Evolutionary conservation across 2,888 invertebrate genomes (phyloP).

Genomic region (Lysandra bellargus): DNA sequence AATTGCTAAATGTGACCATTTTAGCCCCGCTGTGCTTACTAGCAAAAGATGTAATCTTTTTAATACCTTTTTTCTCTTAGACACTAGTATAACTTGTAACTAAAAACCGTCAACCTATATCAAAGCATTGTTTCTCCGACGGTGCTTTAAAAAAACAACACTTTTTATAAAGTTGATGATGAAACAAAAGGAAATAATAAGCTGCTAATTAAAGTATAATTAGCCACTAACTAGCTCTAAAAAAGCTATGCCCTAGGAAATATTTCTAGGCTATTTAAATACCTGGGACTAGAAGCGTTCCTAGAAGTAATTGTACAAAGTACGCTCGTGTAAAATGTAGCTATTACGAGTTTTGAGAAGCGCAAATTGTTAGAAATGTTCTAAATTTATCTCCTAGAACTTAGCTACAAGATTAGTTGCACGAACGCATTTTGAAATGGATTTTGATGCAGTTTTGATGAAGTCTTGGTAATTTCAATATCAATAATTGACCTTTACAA

Average conservation of each 20-base stretch:
- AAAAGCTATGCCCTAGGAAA: neutral
- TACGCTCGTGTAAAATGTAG: neutral
- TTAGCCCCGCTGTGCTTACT: too few relatives aligned
- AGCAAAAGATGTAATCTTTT: too few relatives aligned
- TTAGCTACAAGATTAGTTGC: neutral
- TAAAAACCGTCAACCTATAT: too few relatives aligned
- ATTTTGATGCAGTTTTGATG: too few relatives aligned
- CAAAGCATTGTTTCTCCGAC: neutral
- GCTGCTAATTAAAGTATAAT: neutral
- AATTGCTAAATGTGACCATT: too few relatives aligned
- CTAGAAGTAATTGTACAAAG: neutral
- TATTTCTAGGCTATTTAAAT: conserved; percentile 14
- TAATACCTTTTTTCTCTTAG: too few relatives aligned
- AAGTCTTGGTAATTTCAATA: too few relatives aligned
- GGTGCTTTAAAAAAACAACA: neutral
- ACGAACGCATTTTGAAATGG: too few relatives aligned
- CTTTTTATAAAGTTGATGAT: neutral
- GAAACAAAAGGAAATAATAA: neutral
- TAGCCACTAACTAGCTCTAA: neutral
- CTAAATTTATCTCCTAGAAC: neutral
- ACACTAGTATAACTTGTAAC: too few relatives aligned
- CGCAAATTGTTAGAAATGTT: conserved; percentile 26
- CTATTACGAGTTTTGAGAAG: conserved; percentile 36
- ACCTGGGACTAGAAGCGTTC: neutral
- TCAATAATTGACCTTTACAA: too few relatives aligned